Base-by-base conservation (phyloP, 2,113 vertebrate species). In the Hemichromis elongatus region DNA sequence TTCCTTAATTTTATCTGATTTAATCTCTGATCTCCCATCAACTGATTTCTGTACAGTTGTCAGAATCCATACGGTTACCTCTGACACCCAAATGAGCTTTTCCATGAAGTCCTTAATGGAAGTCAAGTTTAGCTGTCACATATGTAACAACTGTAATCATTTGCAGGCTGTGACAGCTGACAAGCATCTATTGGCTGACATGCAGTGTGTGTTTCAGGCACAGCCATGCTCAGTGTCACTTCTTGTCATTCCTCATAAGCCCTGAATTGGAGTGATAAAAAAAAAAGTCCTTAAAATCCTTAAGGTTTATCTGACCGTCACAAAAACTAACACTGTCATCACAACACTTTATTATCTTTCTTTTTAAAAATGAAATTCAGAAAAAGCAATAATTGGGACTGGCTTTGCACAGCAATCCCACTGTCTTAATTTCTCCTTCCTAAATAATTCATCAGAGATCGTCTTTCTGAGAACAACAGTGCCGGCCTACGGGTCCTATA, bases 381-480 rank as follows among this genome's bases (percentile, higher is more conserved):
- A 35, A 52, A 54, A 82, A 77, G 70, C 10, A 59, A 61, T 13
- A 80, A 55, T 68, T 91, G 79, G 85, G 53, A 82, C 53, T 10
- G 7, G 40, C 37, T 47, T 85, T 63, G 40, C n/a, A n/a, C 21
- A 16, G 7, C 80, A 83, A 83, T 86, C 82, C 81, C 28, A 61
- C 33, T 30, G 77, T 85, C 26, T 84, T 89, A 85, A 42, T 26
- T 75, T 86, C 70, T 78, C 73, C 61, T 50, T 24, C 24, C 35
- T 45, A 13, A 86, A 79, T 95, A 80, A 89, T 93, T 14, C 97
- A 99, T 16, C 97, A 99, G 99, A 99, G 93, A 98, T 99, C 59
- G 97, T 99, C 90, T 99, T 99, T 81, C 96, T 99, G 88, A 98
- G 98, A 89, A 97, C 98, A 52, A 93, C 97, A 52, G 97, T 97